These are phyloP conservation scores for Penaeus japonicus DNA, from an alignment of 1,140 invertebrate genomes.

Conservation along the genomic window DNA sequence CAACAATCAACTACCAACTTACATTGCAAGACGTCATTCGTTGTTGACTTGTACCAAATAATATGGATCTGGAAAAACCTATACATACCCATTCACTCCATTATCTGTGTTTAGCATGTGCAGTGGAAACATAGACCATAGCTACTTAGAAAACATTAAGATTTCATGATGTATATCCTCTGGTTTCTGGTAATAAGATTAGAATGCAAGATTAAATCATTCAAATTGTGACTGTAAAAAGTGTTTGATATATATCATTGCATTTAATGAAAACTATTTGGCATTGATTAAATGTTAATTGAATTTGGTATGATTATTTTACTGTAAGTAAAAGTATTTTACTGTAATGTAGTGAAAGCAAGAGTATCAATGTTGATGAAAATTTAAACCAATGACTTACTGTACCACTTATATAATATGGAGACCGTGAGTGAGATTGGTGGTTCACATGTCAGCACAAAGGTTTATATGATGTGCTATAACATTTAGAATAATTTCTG, in stretches of 20 bases:
- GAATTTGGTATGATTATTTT: no score
- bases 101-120: neutral
- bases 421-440: constrained; percentile 29
- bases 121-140: constrained; percentile 3
- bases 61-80: no score
- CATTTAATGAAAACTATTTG: no score
- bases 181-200: constrained; percentile 48
- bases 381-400: constrained; percentile 45
- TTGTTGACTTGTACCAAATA: no score
- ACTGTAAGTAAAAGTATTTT: no score
- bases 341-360: constrained; percentile 6
- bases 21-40: no score
- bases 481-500: no score
- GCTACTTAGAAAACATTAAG: constrained; percentile 43
- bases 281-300: no score
- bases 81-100: no score
- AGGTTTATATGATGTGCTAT: neutral
- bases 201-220: constrained; percentile 40
- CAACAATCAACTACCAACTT: no score
- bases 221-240: neutral
- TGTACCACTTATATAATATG: constrained; percentile 48
- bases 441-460: constrained; percentile 41
- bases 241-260: constrained; percentile 11
- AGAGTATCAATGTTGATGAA: constrained; percentile 34
- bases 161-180: constrained; percentile 34